phyloP scores from a whole-genome alignment of 2,113 vertebrate species.

The Reinhardtius hippoglossoides region DNA sequence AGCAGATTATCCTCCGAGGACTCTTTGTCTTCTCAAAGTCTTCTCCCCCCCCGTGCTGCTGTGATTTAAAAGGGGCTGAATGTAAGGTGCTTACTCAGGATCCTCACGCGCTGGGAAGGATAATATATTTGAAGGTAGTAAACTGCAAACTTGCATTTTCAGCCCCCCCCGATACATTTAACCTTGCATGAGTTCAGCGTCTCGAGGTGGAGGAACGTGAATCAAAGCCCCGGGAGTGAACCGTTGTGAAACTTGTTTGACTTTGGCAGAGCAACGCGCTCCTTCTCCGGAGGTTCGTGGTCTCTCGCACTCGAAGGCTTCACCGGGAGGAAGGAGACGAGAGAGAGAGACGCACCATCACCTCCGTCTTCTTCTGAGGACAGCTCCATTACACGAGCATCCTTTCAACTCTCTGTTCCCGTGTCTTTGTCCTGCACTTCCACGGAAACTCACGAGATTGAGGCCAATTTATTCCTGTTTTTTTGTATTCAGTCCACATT shows the following conservation, averaged over 20 bases:
- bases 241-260: constrained; percentile 29
- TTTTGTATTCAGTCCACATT: constrained; percentile 8
- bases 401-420: neutral
- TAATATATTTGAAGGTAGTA: neutral
- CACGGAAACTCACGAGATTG: neutral
- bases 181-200: neutral
- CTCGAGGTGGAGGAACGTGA: too few relatives aligned
- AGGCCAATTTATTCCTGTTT: neutral
- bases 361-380: neutral
- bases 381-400: neutral
- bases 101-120: neutral
- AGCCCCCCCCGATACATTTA: neutral
- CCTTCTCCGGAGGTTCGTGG: constrained; percentile 21
- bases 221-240: neutral
- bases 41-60: too few relatives aligned
- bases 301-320: constrained; percentile 22
- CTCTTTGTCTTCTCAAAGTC: too few relatives aligned
- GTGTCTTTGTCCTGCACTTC: neutral
- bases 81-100: neutral
- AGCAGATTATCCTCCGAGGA: too few relatives aligned
- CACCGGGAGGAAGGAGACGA: neutral
- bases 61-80: too few relatives aligned
- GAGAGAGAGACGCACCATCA: neutral
- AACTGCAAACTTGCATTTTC: neutral
- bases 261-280: constrained; percentile 45